Conservation (phyloP, 2,888 invertebrate species). For the Ichneumoninae sp. region DNA sequence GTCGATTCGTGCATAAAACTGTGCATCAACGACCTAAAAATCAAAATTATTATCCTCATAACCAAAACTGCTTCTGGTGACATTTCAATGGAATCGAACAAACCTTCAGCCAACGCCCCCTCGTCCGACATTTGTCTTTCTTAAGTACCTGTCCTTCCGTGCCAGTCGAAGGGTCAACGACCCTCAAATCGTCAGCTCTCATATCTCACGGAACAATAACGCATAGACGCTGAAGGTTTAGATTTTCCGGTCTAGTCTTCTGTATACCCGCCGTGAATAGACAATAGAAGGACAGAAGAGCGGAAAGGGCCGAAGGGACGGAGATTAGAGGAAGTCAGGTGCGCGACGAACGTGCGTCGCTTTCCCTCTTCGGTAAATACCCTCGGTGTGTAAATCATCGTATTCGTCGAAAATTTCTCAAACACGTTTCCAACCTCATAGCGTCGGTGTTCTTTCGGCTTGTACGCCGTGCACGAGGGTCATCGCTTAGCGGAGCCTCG, state of each 20-base stretch:
- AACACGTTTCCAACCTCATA: slow-evolving; percentile 54
- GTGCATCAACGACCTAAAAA: background rate
- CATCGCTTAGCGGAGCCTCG: slow-evolving; percentile 42
- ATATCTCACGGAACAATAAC: slow-evolving; percentile 11
- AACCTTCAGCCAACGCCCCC: background rate
- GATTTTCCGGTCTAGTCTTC: slow-evolving; percentile 56
- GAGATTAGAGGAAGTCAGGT: slow-evolving; percentile 68
- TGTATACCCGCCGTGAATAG: slow-evolving; percentile 8
- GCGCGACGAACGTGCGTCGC: slow-evolving; percentile 59
- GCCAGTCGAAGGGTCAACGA: slow-evolving; percentile 49
- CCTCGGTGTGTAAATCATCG: slow-evolving; percentile 16
- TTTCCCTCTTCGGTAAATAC: slow-evolving; percentile 38
- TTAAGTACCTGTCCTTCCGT: background rate
- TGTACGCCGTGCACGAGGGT: slow-evolving; percentile 1
- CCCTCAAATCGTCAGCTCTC: slow-evolving; percentile 26
- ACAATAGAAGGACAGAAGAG: slow-evolving; percentile 13
- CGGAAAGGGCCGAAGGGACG: slow-evolving; percentile 23
- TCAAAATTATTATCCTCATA: background rate
- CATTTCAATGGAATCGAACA: background rate
- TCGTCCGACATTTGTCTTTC: too few species aligned
- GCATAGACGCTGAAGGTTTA: slow-evolving; percentile 21
- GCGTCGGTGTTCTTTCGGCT: slow-evolving; percentile 16
- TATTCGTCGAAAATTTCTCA: slow-evolving; percentile 54
- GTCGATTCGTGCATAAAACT: background rate
- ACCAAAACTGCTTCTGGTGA: background rate